Evolutionary conservation across 2,113 vertebrate genomes (phyloP).

Genomic region (Xiphophorus hellerii): DNA sequence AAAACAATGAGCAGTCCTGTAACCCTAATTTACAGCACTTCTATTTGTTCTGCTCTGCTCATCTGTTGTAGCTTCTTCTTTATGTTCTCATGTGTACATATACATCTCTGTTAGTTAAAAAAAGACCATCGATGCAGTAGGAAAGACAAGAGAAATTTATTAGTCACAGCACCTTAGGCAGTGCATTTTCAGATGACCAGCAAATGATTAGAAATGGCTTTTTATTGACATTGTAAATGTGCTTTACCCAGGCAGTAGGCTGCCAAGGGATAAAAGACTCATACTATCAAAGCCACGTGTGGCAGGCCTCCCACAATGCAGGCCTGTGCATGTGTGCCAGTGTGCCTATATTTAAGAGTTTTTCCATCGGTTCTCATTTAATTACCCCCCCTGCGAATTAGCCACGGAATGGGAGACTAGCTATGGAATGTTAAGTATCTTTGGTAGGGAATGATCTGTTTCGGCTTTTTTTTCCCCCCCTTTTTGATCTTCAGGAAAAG

Average conservation of each 20-base stretch:
- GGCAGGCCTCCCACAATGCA: slow-evolving; percentile 62
- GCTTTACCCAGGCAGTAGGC: slow-evolving; percentile 69
- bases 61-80: slow-evolving; percentile 21
- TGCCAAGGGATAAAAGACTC: slow-evolving; percentile 75
- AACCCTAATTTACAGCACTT: slow-evolving; percentile 45
- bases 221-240: slow-evolving; percentile 82
- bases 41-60: slow-evolving; percentile 35
- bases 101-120: slow-evolving; percentile 10
- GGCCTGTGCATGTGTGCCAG: slow-evolving; percentile 34
- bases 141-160: slow-evolving; percentile 50
- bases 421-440: slow-evolving; percentile 59
- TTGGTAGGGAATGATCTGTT: slow-evolving; percentile 69
- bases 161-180: slow-evolving; percentile 65
- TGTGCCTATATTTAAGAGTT: slow-evolving; percentile 51
- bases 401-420: slow-evolving; percentile 40
- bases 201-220: slow-evolving; percentile 78
- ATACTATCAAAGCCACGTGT: slow-evolving; percentile 69
- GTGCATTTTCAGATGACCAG: slow-evolving; percentile 63
- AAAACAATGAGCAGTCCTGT: slow-evolving; percentile 35
- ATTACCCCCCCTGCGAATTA: slow-evolving; percentile 74
- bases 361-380: slow-evolving; percentile 67
- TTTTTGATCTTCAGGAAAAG: slow-evolving; percentile 71
- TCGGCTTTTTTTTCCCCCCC: slow-evolving; percentile 21
- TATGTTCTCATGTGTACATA: background rate
- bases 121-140: slow-evolving; percentile 20